Base-by-base conservation (phyloP, 2,888 invertebrate genomes). In the Cheilosia vulpina region DNA sequence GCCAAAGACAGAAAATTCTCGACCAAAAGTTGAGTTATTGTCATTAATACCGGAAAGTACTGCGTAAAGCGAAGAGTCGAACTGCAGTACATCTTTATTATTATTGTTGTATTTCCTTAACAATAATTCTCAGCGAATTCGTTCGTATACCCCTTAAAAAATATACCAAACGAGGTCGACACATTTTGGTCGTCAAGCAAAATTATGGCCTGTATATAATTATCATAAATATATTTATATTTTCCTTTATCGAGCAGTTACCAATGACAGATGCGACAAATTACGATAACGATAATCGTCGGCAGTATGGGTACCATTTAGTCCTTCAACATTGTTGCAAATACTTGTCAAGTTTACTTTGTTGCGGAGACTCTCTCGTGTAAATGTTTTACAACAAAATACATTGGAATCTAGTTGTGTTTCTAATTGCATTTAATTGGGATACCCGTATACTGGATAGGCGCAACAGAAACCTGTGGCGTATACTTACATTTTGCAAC, bases 231-330 rank as follows among this genome's bases (percentile, higher is more conserved):
- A 57, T 41, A 60, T 58, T n/a, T 71, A 60, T 50, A 41, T 52
- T 58, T 58, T 50, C 31, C 41, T 66, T 53, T 43, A 76, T 68
- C 76, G 31, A 47, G 19, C 75, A 50, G 50, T 58, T 47, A 27
- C 50, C 58, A 52, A 19, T 55, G 66, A 50, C 66, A 58, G 52
- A n/a, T 55, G 58, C 55, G 66, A 68, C 66, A 66, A 76, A 76
- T 68, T 68, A 76, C 66, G 60, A 60, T 66, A 76, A 76, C 66
- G 58, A 76, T 76, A 76, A 76, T 76, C 76, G 76, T 21, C 21
- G 24, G 52, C 58, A 58, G 57, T n/a, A 73, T 38, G 13, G 41
- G 2, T 7, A 15, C 43, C 41, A 43, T 17, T 66, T 55, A 7
- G 27, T 19, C 21, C n/a, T n/a, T 27, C 38, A 38, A 43, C 55